Evolutionary conservation across 2,113 vertebrate genomes (phyloP), one percentile per base, ranked within the genome.

Genomic region (Psettodes erumei): DNA sequence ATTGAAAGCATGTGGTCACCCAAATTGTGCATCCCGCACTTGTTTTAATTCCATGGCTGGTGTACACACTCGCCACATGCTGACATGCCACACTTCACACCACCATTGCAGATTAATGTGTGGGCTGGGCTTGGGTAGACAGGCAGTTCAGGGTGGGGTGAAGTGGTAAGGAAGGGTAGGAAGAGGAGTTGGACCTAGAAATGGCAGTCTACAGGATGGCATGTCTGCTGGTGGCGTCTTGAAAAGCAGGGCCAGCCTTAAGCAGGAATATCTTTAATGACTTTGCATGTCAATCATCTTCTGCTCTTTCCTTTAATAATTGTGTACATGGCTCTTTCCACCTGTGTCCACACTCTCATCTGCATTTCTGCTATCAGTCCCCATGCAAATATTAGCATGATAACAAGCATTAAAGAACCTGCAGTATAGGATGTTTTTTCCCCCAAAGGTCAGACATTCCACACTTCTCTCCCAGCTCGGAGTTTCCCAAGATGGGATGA

Each of bases 141-240:
- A 40, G 79, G 53, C 13, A 8, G 51, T 51, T 45, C 23, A 27
- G 35, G 35, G 2, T 42, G 7, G 35, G 48, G 53, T 35, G 21
- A 42, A 28, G 8, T 56, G 53, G 37, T 47, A 3, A 38, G 58
- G 47, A 40, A 15, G 51, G 38, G 21, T 5, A 19, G 21, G 37
- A 8, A 43, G 54, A 21, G 51, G 40, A 5, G 50, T 47, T 30
- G 30, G 91, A 92, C 92, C 90, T 92, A 93, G 87, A 92, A 93
- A 92, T 87, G 53, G 69, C 78, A 76, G 76, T 79, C 71, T 81
- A 77, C 66, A 74, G 32, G 70, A 67, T 62, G 78, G 48, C 33
- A 38, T 7, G 10, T 42, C 55, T 75, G 69, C 70, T 8, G 8
- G 62, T 63, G 55, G 75, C 42, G 68, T 71, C 69, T 71, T 66